These are phyloP conservation scores for Pitta sordida DNA, from an alignment of 2,113 vertebrate genomes.

Conservation along the genomic window DNA sequence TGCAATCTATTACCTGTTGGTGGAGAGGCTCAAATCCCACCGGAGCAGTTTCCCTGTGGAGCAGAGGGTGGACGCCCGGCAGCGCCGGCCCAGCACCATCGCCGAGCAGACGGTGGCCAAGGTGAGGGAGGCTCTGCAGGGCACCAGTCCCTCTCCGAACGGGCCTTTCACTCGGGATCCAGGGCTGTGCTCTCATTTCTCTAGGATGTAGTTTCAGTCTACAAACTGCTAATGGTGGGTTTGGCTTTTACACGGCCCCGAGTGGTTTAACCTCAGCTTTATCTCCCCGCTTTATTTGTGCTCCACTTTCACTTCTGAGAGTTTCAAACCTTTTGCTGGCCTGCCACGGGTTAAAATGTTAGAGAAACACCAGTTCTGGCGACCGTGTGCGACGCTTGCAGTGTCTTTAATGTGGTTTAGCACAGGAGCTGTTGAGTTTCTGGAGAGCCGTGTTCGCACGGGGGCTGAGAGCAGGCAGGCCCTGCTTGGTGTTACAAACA, in stretches of 20 bases:
- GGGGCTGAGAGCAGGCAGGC: neutral
- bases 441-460: neutral
- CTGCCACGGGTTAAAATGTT: neutral
- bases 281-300: neutral
- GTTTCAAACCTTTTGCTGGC: neutral
- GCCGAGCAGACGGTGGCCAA: slow-evolving; percentile 94
- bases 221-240: neutral
- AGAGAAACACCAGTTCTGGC: neutral
- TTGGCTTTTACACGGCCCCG: neutral
- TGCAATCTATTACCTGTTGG: slow-evolving; percentile 96
- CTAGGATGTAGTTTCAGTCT: fast-evolving
- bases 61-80: slow-evolving; percentile 88
- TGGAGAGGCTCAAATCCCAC: slow-evolving; percentile 94
- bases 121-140: slow-evolving; percentile 69
- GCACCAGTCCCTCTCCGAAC: too few relatives aligned
- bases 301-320: neutral
- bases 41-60: slow-evolving; percentile 96
- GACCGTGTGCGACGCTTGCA: neutral
- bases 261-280: neutral
- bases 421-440: neutral
- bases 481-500: neutral
- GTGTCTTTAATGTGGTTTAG: neutral
- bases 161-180: neutral
- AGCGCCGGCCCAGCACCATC: slow-evolving; percentile 91
- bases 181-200: neutral